Base-by-base conservation (phyloP, 2,113 vertebrate species). In the Haplochromis burtoni region DNA sequence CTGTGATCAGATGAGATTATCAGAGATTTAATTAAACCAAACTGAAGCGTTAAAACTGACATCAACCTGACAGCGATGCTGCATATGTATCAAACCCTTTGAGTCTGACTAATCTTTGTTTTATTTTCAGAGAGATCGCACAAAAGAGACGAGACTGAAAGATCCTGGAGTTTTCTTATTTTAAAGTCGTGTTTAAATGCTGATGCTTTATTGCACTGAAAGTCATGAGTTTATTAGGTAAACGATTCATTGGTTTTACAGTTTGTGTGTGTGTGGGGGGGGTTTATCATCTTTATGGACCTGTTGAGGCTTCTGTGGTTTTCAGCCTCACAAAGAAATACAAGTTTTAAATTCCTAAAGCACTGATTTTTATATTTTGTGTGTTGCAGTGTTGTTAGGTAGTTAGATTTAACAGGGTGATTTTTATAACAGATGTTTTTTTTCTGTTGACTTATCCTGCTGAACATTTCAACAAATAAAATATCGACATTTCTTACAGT, bases 191-290 rank as follows among this genome's bases (percentile, higher is more conserved):
- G 83, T 88, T 85, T 83, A 79, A 61, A 2, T 84, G 45, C 11
- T 82, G 17, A 80, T 24, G 53, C 76, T 89, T 90, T 47, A 24
- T 33, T 90, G 84, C 90, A 92, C 90, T 86, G 78, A 85, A 26
- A 40, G 24, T 19, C 21, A 38, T 26, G 2, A 80, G 47, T 68
- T 89, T 5, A 81, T 11, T 17, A 2, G 83, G 51, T 13, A 45
- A 10, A 10, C 19, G 2, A 76, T 26, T 38, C 35, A 33, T 3
- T 78, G 19, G 6, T 11, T 49, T 85, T 24, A 55, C 61, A 8
- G 2, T 40, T 10, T 40, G n/a, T 57, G 35, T 8, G 61, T n/a
- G 16, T 35, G 29, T 10, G 31, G 3, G 31, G 5, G 4, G 14
- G 14, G 2, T 0, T 24, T 3, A 16, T 83, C 26, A 21, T 35